Conservation (phyloP, 1,140 invertebrate genomes). For the Homarus americanus region DNA sequence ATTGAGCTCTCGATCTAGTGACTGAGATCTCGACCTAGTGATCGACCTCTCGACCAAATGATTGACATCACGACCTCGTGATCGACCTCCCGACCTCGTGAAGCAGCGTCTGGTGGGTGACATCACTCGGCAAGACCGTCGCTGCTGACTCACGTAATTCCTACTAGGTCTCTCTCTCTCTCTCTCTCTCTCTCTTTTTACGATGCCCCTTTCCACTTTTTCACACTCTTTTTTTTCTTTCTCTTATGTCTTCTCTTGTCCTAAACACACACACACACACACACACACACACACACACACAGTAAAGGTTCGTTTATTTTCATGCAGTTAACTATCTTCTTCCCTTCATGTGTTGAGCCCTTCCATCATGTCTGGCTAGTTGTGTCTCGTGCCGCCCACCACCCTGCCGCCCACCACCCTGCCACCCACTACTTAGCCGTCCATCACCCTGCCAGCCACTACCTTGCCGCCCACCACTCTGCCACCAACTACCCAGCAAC, state of each 20-base stretch:
- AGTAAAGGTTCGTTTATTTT: not conserved
- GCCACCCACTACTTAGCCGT: constrained; percentile 5
- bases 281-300: not conserved
- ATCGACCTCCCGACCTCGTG: not conserved
- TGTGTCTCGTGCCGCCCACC: not conserved
- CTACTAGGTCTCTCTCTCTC: not conserved
- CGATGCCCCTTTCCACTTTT: not conserved
- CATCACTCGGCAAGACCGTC: not conserved
- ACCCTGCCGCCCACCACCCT: not conserved
- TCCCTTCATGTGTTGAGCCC: not conserved
- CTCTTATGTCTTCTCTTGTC: too few species aligned
- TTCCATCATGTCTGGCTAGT: not conserved
- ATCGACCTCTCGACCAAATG: not conserved
- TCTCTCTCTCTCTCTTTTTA: not conserved
- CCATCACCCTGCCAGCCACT: not conserved
- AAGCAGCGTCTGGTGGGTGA: constrained; percentile 2
- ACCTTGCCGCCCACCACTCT: too few species aligned
- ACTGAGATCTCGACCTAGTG: not conserved
- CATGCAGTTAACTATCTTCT: not conserved
- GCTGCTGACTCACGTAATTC: constrained; percentile 39
- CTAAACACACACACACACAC: not conserved
- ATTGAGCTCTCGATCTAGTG: not conserved
- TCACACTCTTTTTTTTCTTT: not conserved
- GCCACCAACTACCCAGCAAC: too few species aligned
- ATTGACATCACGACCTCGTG: not conserved